Base-by-base conservation (phyloP, 2,113 vertebrate genomes). In the human region DNA sequence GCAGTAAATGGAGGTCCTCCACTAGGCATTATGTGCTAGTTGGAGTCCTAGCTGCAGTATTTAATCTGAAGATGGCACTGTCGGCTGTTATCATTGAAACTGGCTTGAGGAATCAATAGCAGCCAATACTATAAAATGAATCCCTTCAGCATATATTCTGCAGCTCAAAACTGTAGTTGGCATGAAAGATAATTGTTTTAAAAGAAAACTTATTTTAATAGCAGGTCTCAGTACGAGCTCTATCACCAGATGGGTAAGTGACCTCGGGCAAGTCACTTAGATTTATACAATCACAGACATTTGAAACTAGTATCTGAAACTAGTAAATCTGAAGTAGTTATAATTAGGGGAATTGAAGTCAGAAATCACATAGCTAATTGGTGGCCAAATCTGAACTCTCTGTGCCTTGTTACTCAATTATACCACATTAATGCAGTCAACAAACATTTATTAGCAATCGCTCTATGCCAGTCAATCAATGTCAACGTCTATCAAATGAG, bases 331-430 rank as follows among this genome's bases (percentile, higher is more conserved):
- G 89, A 93, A 40, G 27, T 85, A 89, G 94, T 93, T 95, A 89
- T 95, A 91, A 97, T 94, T 59, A 86, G 57, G 78, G 50, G 90
- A 94, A 94, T 89, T 83, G 57, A 94, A 96, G 59, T 94, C 70
- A 95, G 93, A 90, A 97, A 93, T 96, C 70, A 93, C 76, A 81
- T 22, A 57, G 16, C 80, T 97, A 92, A 97, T 94, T 90, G 43
- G 97, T 93, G 61, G 89, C 18, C 80, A 97, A 90, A 78, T 96
- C 66, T 96, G 45, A 96, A 82, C 35, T 86, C 35, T 90, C 81
- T 59, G 27, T 32, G 40, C 72, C 72, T 64, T 78, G 30, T 80
- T 76, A 52, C 55, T 84, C 72, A 93, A 66, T 81, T 57, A 72
- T 32, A 40, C 30, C 32, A 35, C 30, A 61, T 95, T 95, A 90